phyloP scores from a whole-genome alignment of 2,888 invertebrate species.

The Drosophila gaucha region DNA sequence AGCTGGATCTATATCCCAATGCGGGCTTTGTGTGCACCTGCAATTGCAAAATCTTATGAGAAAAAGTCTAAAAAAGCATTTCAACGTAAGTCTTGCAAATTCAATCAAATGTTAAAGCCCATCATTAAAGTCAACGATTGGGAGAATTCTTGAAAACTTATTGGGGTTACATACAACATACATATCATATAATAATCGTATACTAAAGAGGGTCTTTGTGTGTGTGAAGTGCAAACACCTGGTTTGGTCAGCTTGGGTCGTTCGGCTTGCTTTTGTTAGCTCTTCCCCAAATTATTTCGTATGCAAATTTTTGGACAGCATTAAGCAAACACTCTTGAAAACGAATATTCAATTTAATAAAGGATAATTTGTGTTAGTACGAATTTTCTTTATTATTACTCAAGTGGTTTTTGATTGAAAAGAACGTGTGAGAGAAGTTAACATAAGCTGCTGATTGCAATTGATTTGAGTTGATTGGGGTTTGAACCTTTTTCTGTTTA shows the following conservation, averaged over 20 bases:
- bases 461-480: constrained; percentile 1
- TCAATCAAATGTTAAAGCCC: constrained; percentile 3
- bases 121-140: constrained; percentile 10
- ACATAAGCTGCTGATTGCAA: constrained; percentile 1
- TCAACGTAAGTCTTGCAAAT: constrained; percentile 1
- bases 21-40: constrained; percentile 58
- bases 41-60: constrained; percentile 29
- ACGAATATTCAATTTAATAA: constrained; percentile 44
- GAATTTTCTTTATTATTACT: constrained; percentile 8
- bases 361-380: constrained; percentile 40
- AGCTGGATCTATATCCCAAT: constrained; percentile 51
- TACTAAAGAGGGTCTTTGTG: constrained; percentile 1
- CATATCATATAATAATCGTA: constrained; percentile 5
- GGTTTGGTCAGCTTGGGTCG: constrained; percentile 46
- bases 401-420: constrained; percentile 54
- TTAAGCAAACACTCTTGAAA: constrained; percentile 20
- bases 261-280: constrained; percentile 44
- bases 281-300: constrained; percentile 27
- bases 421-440: constrained; percentile 21
- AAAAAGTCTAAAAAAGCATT: not conserved
- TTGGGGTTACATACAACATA: constrained; percentile 34
- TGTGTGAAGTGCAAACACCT: constrained; percentile 51
- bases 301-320: constrained; percentile 43
- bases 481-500: constrained; percentile 1
- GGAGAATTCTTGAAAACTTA: constrained; percentile 8